These are phyloP conservation scores for Eubucco bourcierii DNA, from an alignment of 2,113 vertebrate species.

Conservation along the genomic window DNA sequence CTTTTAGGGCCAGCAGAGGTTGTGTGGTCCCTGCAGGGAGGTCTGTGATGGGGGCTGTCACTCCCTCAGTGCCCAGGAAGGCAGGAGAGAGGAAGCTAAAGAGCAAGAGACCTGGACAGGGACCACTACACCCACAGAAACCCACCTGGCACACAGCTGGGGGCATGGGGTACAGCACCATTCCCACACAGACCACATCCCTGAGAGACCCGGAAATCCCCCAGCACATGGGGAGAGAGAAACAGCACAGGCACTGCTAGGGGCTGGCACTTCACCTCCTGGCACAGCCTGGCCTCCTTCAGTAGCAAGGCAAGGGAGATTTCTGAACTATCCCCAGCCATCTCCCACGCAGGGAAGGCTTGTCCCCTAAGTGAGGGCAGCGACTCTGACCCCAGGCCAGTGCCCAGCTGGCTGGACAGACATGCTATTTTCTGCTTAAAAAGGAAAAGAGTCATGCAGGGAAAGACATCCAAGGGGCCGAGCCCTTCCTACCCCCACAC, in stretches of 20 bases:
- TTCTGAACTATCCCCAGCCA: not conserved
- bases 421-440: conserved; percentile 48
- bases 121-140: not conserved
- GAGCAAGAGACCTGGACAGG: not conserved
- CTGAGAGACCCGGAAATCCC: not conserved
- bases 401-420: not conserved
- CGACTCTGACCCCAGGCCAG: not conserved
- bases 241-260: not conserved
- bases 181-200: too few species aligned
- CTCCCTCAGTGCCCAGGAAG: fast-evolving
- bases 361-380: not conserved
- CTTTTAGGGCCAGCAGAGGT: not conserved
- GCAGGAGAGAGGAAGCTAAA: fast-evolving
- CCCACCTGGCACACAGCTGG: fast-evolving
- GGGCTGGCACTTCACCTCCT: not conserved
- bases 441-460: conserved; percentile 48
- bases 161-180: not conserved
- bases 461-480: not conserved
- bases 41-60: not conserved
- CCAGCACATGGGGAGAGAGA: fast-evolving
- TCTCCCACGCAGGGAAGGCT: not conserved
- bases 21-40: fast-evolving
- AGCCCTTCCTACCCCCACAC: conserved; percentile 35
- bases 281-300: not conserved
- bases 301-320: not conserved